Percentiles rank a stretch among this genome's conserved stretches.
Evolutionary conservation across 2,797 vertebrate genomes (phyloP).

Genomic region (Iguana delicatissima): DNA sequence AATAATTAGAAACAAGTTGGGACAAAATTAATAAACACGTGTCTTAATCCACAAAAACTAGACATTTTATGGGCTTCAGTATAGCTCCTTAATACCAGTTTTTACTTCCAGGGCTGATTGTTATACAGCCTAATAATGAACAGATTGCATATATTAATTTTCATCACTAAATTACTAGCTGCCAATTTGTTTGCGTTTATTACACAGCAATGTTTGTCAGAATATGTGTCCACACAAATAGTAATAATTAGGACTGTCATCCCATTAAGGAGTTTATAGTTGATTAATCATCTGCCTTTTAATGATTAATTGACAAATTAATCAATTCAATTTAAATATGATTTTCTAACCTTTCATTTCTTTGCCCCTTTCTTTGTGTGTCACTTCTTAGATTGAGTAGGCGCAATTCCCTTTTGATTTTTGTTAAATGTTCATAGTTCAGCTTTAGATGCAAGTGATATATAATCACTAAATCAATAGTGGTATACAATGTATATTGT

Average conservation of each 20-base stretch:
- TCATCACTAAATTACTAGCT: conserved; percentile 61
- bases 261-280: conserved; percentile 6
- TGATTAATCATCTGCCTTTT: conserved; percentile 19
- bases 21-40: conserved; percentile 52
- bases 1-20: conserved; percentile 56
- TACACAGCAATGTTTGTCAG: conserved; percentile 30
- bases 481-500: too few relatives aligned
- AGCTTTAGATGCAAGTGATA: conserved; percentile 14
- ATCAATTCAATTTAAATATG: conserved; percentile 3
- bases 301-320: conserved; percentile 5
- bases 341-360: not conserved
- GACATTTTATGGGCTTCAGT: conserved; percentile 55
- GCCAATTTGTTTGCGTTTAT: conserved; percentile 62
- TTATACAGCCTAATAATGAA: conserved; percentile 52
- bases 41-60: conserved; percentile 62
- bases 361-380: too few relatives aligned
- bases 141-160: conserved; percentile 56
- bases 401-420: not conserved
- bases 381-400: not conserved
- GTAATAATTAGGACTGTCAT: conserved; percentile 28
- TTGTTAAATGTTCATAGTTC: not conserved
- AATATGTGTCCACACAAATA: conserved; percentile 50
- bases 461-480: conserved; percentile 15
- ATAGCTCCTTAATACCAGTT: conserved; percentile 66
- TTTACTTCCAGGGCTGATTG: conserved; percentile 66